These are phyloP conservation scores for Tipula confusa DNA, from an alignment of 2,888 invertebrate genomes.

Conservation along the genomic window DNA sequence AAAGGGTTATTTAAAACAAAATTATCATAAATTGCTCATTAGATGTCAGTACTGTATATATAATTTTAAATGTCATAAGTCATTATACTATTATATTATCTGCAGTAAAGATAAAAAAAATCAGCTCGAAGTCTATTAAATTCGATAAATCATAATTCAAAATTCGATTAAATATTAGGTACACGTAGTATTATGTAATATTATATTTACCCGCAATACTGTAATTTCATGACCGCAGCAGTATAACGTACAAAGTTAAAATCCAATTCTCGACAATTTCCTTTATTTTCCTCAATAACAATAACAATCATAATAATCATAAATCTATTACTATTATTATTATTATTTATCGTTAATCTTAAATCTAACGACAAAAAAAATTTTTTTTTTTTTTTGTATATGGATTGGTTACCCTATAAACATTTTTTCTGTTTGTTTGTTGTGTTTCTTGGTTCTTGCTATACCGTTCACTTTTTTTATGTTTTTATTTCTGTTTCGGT, in stretches of 20 bases:
- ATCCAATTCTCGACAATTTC: not conserved
- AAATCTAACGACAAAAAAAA: not conserved
- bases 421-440: not conserved
- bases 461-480: not conserved
- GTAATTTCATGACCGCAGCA: too few relatives aligned
- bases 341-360: slow-evolving; percentile 16
- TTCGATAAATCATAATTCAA: too few relatives aligned
- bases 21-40: too few relatives aligned
- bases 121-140: too few relatives aligned
- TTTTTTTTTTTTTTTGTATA: not conserved
- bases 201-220: too few relatives aligned
- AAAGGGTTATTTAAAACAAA: too few relatives aligned
- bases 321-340: not conserved
- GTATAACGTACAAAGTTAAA: not conserved
- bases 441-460: not conserved
- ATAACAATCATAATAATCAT: slow-evolving; percentile 16
- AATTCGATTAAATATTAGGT: too few relatives aligned
- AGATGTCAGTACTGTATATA: too few relatives aligned
- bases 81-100: too few relatives aligned
- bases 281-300: not conserved
- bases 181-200: too few relatives aligned
- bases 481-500: not conserved
- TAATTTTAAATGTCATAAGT: too few relatives aligned
- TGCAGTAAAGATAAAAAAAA: too few relatives aligned
- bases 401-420: not conserved